Percentiles rank a stretch among this genome's conserved stretches.
Conservation (phyloP, 2,888 invertebrate species). For the Patella depressa region DNA sequence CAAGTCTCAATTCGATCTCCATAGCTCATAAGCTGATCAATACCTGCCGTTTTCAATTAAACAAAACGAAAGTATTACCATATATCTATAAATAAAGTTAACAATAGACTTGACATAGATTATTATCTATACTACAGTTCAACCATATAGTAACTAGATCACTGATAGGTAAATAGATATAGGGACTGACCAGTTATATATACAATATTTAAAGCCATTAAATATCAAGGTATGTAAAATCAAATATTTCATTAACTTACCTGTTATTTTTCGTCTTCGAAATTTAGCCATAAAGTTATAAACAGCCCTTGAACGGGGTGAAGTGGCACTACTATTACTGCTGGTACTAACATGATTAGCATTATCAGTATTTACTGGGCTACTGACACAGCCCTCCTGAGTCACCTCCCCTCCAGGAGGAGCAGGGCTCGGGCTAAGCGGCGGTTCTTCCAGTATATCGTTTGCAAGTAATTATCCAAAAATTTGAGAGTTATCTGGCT, state of each 20-base stretch:
- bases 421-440: not conserved
- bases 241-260: not conserved
- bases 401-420: not conserved
- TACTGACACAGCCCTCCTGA: not conserved
- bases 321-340: not conserved
- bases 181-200: no score
- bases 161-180: no score
- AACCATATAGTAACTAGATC: no score
- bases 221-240: no score
- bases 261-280: not conserved
- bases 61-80: no score
- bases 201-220: no score
- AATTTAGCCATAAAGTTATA: not conserved
- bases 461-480: not conserved
- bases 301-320: not conserved
- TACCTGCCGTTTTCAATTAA: no score
- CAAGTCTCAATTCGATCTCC: no score
- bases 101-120: no score
- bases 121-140: no score
- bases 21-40: no score
- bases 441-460: slow-evolving; percentile 5
- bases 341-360: not conserved
- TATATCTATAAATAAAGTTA: no score
- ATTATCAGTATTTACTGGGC: not conserved
- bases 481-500: not conserved